Base-by-base conservation (phyloP, 2,888 invertebrate genomes). In the Chymomyza fuscimana region DNA sequence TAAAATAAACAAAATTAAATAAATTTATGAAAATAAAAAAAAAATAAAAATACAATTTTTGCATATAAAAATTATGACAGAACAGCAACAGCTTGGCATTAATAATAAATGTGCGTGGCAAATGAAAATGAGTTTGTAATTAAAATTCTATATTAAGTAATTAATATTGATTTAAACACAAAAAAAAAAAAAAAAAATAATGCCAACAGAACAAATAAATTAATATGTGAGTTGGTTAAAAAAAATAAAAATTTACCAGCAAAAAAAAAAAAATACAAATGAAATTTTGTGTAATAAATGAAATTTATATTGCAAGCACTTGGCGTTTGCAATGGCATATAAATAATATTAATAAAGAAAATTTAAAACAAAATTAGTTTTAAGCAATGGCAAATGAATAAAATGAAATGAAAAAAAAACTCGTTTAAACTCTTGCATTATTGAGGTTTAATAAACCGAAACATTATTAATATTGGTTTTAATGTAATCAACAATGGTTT, bases 121-220 rank as follows among this genome's bases (percentile, higher is more conserved):
- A 54, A 61, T 67, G 51, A 46, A 71, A 76, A 78, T 76, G 71
- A 69, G 82, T 84, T 82, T 83, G 83, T 83, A 86, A 83, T 86
- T 84, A 81, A 83, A 80, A 73, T 65, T 75, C 73, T 81, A 79
- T 73, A 72, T 52, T 81, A 83, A 78, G 86, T 76, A 67, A 79
- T 76, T 76, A 81, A 77, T 64, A 69, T 72, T 67, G 74, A 72
- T 67, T 70, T 74, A 73, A 51, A 59, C 69, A 66, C 46, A 50
- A 9, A 4, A 36, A 56, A 56, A 36, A 32, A 36, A 36, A 65
- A 36, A n/a, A n/a, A n/a, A 4, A 40, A 36, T 46, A 19, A 58
- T 29, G 63, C 65, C 71, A 67, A 59, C 9, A 69, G 65, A 76
- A 74, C 63, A 56, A 60, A 71, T 19, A 63, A 50, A 64, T 50